Base-by-base conservation (phyloP, 1,140 invertebrate species). In the Matsumurasca onukii region DNA sequence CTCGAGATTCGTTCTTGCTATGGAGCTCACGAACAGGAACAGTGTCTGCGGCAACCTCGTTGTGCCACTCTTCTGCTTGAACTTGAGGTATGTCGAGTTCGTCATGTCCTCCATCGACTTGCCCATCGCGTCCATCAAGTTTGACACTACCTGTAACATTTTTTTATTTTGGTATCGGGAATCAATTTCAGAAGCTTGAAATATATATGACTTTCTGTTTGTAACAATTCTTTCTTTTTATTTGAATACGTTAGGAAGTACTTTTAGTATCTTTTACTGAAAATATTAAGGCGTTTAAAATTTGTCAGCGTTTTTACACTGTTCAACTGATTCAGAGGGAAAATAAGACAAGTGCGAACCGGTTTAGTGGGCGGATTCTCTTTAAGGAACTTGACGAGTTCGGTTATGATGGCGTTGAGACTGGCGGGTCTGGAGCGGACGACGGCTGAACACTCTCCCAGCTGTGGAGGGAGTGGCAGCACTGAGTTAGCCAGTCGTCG, bases 21-120 rank as follows among this genome's bases (percentile, higher is more conserved):
- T 90, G 24, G 94, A 97, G 70, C 89, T 92, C 25, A 97, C 89
- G 80, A 97, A 97, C 39, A 95, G 84, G 75, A 95, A 90, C 31
- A 95, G 83, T 77, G 88, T 91, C 74, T 93, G 88, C 57, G 75
- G 71, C 61, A 86, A 87, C 66, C 88, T 85, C 29, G 80, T 81
- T n/a, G n/a, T n/a, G 74, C 80, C 82, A 66, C 76, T 76, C 70
- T 80, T 79, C 69, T 81, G 80, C 62, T 86, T 86, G 22, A 86
- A 86, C 74, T 86, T 86, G 27, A 86, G 78, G 72, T 87, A 86
- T 17, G 92, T 94, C 52, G 87, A 86, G 76, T 87, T 89, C 3
- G 92, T 93, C 86, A 98, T 91, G 76, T 96, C 93, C 78, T 97
- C 93, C 92, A 97, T 95, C n/a, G 92, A 89, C 77, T 90, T 91